A percentile compares a stretch with the other conserved stretches of the same genome.
Conservation (phyloP, 2,888 invertebrate genomes). For the Drosophila borealis region DNA sequence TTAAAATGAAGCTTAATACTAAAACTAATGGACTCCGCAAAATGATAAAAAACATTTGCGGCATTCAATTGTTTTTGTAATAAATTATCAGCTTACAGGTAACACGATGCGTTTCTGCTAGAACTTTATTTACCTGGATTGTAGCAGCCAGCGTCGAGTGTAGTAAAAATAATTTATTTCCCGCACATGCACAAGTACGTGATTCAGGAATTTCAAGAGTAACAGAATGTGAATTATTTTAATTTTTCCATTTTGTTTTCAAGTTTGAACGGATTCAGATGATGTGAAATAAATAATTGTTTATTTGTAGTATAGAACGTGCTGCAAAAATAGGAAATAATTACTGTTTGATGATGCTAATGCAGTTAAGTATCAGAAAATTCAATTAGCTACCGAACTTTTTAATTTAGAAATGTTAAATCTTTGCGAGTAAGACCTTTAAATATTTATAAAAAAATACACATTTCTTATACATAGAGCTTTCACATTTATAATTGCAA, state of each 20-base stretch:
- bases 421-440: no score
- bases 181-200: constrained; percentile 7
- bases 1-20: background rate
- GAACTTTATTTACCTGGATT: constrained; percentile 5
- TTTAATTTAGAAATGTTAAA: no score
- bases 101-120: constrained; percentile 28
- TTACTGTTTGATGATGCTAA: constrained; percentile 18
- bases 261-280: background rate
- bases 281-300: background rate
- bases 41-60: constrained; percentile 16
- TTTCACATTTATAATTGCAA: background rate
- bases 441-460: background rate
- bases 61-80: constrained; percentile 48
- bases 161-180: constrained; percentile 11
- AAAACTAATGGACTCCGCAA: background rate
- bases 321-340: constrained; percentile 16
- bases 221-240: constrained; percentile 2
- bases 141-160: background rate
- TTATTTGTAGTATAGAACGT: background rate
- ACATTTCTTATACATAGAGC: background rate
- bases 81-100: constrained; percentile 41
- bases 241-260: constrained; percentile 9
- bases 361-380: constrained; percentile 1
- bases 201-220: constrained; percentile 1
- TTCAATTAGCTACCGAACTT: background rate